phyloP scores from a whole-genome alignment of 2,888 invertebrate genomes.

The Smittia sp. region DNA sequence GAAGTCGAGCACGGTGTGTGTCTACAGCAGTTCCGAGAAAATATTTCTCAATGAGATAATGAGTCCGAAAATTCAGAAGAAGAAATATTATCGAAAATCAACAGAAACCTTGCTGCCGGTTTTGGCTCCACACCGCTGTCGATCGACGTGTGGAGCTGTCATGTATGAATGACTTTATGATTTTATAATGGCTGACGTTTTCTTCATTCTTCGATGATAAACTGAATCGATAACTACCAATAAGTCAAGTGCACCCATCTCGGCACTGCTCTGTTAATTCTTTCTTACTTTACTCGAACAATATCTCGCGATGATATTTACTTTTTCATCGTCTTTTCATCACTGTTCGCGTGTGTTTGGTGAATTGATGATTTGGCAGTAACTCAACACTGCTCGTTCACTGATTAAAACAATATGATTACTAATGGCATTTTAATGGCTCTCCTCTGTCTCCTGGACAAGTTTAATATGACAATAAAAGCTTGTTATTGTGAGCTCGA shows the following conservation, averaged over 20 bases:
- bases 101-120: neutral
- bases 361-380: conserved; percentile 12
- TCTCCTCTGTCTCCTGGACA: too few species aligned
- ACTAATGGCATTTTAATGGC: neutral
- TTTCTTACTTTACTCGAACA: neutral
- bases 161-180: neutral
- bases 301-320: neutral
- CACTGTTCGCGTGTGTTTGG: neutral
- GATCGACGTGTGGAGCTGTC: neutral
- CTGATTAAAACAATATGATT: neutral
- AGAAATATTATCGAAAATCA: too few species aligned
- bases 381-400: neutral
- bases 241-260: conserved; percentile 7
- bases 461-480: conserved; percentile 3
- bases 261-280: neutral
- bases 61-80: neutral
- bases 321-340: neutral
- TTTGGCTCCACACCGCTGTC: too few species aligned
- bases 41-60: neutral
- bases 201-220: neutral
- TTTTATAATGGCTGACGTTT: neutral
- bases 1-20: too few species aligned
- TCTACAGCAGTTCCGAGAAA: neutral
- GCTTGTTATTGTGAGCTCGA: neutral
- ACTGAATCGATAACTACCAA: conserved; percentile 32